Evolutionary conservation across 2,113 vertebrate species (phyloP).

Genomic region (Tachysurus fulvidraco): DNA sequence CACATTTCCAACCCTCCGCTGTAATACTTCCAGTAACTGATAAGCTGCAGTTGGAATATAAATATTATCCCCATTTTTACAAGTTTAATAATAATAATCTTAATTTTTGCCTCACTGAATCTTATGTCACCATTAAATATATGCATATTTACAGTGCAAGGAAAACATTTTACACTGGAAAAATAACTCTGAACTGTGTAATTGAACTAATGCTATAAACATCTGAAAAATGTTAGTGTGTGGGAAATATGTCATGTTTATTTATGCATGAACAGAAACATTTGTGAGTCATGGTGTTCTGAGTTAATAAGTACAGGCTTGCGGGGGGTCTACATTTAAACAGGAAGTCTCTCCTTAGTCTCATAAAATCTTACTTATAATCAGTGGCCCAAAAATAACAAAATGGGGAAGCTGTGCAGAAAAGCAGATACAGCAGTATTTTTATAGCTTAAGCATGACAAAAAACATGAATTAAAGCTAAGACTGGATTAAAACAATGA

Average conservation of each 20-base stretch:
- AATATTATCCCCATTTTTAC: too few species aligned
- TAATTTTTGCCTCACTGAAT: too few species aligned
- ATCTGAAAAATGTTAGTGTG: slow-evolving; percentile 8
- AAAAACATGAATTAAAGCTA: slow-evolving; percentile 5
- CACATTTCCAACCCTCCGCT: slow-evolving; percentile 27
- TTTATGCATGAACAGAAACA: slow-evolving; percentile 25
- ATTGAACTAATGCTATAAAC: slow-evolving; percentile 13
- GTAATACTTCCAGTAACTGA: slow-evolving; percentile 27
- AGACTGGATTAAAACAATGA: neutral
- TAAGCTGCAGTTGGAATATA: too few species aligned
- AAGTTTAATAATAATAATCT: too few species aligned
- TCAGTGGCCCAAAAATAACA: neutral
- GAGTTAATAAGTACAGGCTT: slow-evolving; percentile 21
- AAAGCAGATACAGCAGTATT: neutral
- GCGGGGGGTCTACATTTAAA: slow-evolving; percentile 21
- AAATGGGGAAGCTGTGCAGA: neutral
- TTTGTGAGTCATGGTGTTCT: slow-evolving; percentile 27
- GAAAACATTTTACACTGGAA: neutral
- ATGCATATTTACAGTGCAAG: neutral
- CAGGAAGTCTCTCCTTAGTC: neutral
- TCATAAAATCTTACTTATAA: neutral
- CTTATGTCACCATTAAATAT: neutral
- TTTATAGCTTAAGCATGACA: slow-evolving; percentile 20
- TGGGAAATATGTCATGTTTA: slow-evolving; percentile 22
- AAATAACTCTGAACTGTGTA: slow-evolving; percentile 6